These are phyloP conservation scores for Phenganax subtilis DNA, from an alignment of 92 coral and sea anemone species.

Conservation along the genomic window DNA sequence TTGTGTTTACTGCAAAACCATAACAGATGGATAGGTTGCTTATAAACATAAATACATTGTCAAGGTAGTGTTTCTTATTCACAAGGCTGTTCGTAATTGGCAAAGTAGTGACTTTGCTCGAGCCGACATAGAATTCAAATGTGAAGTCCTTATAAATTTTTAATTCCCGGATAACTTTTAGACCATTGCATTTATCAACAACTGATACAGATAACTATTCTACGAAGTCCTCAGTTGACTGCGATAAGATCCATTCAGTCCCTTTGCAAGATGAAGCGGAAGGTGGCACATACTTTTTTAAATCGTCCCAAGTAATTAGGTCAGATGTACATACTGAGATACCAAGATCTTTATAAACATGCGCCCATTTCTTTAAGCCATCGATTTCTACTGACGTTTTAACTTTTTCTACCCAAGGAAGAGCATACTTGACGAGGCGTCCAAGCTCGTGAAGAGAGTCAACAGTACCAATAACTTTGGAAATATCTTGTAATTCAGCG, in stretches of 20 bases:
- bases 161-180: not conserved
- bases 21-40: slow-evolving; percentile 18
- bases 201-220: not conserved
- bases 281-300: not conserved
- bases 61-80: not conserved
- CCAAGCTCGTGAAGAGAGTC: slow-evolving; percentile 4
- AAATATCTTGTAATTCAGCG: slow-evolving; percentile 19
- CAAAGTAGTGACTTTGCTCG: slow-evolving; percentile 1
- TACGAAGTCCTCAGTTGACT: not conserved
- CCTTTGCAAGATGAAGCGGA: not conserved
- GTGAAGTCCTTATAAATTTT: slow-evolving; percentile 21
- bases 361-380: not conserved
- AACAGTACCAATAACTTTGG: not conserved
- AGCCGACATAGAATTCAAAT: not conserved
- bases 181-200: not conserved
- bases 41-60: slow-evolving; percentile 11
- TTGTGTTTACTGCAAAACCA: slow-evolving; percentile 35
- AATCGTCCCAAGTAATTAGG: not conserved
- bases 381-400: not conserved
- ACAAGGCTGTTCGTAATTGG: not conserved
- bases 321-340: not conserved
- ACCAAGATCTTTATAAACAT: slow-evolving; percentile 1
- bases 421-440: slow-evolving; percentile 17
- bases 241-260: not conserved
- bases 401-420: slow-evolving; percentile 4